phyloP scores from a whole-genome alignment of 2,888 invertebrate genomes.

The Lepetodrilus schrolli region DNA sequence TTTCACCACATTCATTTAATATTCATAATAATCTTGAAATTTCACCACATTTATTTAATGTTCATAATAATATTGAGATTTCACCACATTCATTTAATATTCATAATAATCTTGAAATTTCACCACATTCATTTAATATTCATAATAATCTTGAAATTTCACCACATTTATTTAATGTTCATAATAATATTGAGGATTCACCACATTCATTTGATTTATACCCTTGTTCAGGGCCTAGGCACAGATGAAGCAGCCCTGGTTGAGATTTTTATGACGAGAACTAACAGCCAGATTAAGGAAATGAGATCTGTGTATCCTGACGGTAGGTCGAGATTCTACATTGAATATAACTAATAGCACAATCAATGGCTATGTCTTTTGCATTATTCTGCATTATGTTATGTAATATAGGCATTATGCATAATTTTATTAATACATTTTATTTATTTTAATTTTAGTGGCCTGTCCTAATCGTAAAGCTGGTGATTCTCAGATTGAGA shows the following conservation, averaged over 20 bases:
- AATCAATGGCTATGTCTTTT: too few relatives aligned
- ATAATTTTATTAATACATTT: not conserved
- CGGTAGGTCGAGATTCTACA: constrained; percentile 50
- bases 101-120: too few relatives aligned
- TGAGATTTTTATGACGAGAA: constrained; percentile 73
- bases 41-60: too few relatives aligned
- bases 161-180: not conserved
- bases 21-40: too few relatives aligned
- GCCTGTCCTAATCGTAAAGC: constrained; percentile 52
- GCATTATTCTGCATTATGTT: too few relatives aligned
- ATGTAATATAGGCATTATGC: too few relatives aligned
- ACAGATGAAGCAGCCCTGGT: constrained; percentile 73
- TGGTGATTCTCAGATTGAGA: constrained; percentile 79
- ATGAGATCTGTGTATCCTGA: constrained; percentile 57
- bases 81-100: too few relatives aligned
- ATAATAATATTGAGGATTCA: not conserved
- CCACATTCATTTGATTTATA: not conserved
- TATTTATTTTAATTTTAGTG: constrained; percentile 40
- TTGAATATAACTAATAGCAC: too few relatives aligned
- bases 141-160: too few relatives aligned
- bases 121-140: too few relatives aligned
- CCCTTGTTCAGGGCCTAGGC: constrained; percentile 70
- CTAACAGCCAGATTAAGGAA: constrained; percentile 69
- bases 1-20: too few relatives aligned
- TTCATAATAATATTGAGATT: too few relatives aligned